Evolutionary conservation across 2,797 vertebrate species (phyloP).

Genomic region (Characodon lateralis): DNA sequence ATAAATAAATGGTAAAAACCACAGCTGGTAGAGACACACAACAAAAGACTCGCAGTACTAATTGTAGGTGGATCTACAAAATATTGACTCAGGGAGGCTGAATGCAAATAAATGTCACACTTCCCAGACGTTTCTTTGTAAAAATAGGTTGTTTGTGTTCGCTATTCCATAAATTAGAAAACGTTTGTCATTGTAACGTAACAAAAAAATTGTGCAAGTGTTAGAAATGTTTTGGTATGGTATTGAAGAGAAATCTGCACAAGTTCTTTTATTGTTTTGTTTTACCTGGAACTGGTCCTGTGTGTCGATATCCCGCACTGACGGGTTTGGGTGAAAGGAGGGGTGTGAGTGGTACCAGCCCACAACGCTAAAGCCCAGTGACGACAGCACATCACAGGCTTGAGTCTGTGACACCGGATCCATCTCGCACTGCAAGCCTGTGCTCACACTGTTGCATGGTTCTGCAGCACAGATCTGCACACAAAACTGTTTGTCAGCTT

Average conservation of each 20-base stretch:
- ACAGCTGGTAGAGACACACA: not conserved
- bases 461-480: slow-evolving; percentile 90
- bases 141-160: not conserved
- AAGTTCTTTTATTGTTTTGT: not conserved
- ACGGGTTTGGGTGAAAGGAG: slow-evolving; percentile 95
- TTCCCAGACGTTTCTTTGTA: no score
- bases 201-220: not conserved
- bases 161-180: not conserved
- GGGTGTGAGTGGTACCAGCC: slow-evolving; percentile 99
- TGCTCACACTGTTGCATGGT: slow-evolving; percentile 95
- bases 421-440: slow-evolving; percentile 98
- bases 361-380: slow-evolving; percentile 87
- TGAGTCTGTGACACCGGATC: slow-evolving; percentile 95
- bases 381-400: slow-evolving; percentile 89
- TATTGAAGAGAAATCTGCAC: not conserved
- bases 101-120: no score
- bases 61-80: not conserved
- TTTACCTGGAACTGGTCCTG: slow-evolving; percentile 97
- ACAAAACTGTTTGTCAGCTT: not conserved
- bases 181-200: not conserved
- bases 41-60: not conserved
- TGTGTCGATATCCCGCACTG: slow-evolving; percentile 93
- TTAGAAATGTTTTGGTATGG: no score
- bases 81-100: no score
- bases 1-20: not conserved